Evolutionary conservation across 1,140 invertebrate species (phyloP), one percentile per base, ranked within the genome.

Genomic region (Trachymyrmex cornetzi): DNA sequence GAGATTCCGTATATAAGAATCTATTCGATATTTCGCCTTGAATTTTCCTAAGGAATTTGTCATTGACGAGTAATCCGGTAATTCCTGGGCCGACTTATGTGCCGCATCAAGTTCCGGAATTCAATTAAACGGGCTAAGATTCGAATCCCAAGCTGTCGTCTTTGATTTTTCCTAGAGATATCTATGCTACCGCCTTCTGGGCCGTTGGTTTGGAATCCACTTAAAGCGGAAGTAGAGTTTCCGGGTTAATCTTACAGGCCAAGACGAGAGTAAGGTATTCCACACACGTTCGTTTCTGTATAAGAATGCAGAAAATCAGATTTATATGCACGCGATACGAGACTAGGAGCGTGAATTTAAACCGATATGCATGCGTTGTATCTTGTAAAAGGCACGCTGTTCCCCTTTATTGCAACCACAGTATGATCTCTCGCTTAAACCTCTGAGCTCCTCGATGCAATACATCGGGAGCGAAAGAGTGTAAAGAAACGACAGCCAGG

Each of bases 41-140:
- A 71, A 24, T 57, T 81, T 55, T 81, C 22, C 30, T 55, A 71
- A 57, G 48, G 64, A 81, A 81, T 81, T 71, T 69, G 57, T 44
- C 48, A 81, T 71, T 57, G 66, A 69, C 38, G 16, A 48, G 57
- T 63, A 48, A 77, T 77, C 77, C 48, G 27, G 77, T 57, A 74
- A 82, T 82, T 61, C 79, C 34, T 30, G 16, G 30, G 34, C 50
- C 50, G 69, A 84, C 38, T 27, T 34, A 38, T 34, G 27, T 61
- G 22, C 22, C 55, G 80, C 69, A 34, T 61, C 55, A 57, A 81
- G 38, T 74, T 75, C 24, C 55, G 80, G 69, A 84, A 84, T 84
- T 44, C 69, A 84, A 84, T 84, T 84, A 84, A 84, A 84, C 55
- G 55, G 14, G 55, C 69, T 55, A 75, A 84, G 80, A 84, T 75